Evolutionary conservation across 2,113 vertebrate genomes (phyloP), one percentile per base, ranked within the genome.

Genomic region (Nanorana parkeri): DNA sequence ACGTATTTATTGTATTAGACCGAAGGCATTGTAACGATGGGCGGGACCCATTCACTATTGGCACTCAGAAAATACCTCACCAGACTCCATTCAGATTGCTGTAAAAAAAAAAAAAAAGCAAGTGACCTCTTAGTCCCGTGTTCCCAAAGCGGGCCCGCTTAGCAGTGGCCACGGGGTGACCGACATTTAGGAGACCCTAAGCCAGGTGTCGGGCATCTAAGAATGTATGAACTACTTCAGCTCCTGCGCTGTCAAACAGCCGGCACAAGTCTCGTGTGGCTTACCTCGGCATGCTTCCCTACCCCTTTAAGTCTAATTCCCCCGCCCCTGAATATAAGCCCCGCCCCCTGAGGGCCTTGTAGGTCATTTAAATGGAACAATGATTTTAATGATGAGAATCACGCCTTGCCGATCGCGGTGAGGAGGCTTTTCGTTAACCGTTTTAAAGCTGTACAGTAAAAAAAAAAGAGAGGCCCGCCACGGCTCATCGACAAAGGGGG

Each of bases 21-120:
- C 20, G 64, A 47, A 68, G 64, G 64, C 23, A 23, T 19, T 75
- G 29, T 67, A 4, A 47, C 2, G 47, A 76, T 82, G 80, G 80
- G 80, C 80, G 21, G 80, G 80, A 32, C 80, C 72, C 80, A 76
- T 60, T 28, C n/a, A 23, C 26, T 24, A 36, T 68, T 32, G 26
- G 47, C 47, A 36, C 51, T 29, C 24, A 41, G 19, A 64, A 77
- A 51, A 65, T 77, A 77, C 74, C 74, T 77, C 74, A 77, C 74
- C 58, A 52, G 23, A 28, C 58, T 65, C 60, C 19, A 26, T 47
- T 65, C 63, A 65, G 63, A 26, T 64, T 29, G 26, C 21, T 65
- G 63, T 65, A 65, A 65, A 65, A 17, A 17, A 0, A 19, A 75
- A 17, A 28, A 17, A 15, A 24, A n/a, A n/a, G n/a, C n/a, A n/a